Evolutionary conservation across 35 echinoderm and acorn worm genomes (phyloP).

Genomic region (Stichopus chloronotus): DNA sequence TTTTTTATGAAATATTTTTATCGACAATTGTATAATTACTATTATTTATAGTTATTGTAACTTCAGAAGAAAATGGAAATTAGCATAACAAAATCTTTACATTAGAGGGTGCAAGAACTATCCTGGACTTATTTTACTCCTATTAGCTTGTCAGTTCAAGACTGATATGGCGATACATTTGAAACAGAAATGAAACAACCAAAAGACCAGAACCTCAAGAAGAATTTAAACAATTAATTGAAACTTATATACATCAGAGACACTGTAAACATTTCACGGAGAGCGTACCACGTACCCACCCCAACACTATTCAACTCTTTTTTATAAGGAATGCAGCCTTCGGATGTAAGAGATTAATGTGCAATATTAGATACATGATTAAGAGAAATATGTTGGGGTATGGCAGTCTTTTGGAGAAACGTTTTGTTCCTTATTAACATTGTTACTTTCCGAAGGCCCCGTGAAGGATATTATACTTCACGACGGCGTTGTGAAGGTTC

Average conservation of each 20-base stretch:
- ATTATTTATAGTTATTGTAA: background rate
- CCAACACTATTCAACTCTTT: background rate
- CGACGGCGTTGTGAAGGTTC: background rate
- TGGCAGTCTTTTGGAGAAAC: constrained; percentile 50
- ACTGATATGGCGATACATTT: constrained; percentile 8
- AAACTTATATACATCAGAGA: constrained; percentile 36
- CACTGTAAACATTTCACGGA: constrained; percentile 10
- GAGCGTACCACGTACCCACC: constrained; percentile 30
- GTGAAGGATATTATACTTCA: constrained; percentile 14
- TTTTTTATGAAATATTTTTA: no score
- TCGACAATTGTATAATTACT: no score
- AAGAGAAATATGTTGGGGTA: background rate
- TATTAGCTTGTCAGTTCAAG: constrained; percentile 19
- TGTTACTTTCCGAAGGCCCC: constrained; percentile 30
- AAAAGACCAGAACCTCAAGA: constrained; percentile 5
- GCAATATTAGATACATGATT: constrained; percentile 32
- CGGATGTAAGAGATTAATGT: constrained; percentile 1
- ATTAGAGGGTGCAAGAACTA: constrained; percentile 8
- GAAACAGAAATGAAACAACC: background rate
- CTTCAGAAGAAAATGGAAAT: background rate
- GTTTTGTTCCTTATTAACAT: background rate
- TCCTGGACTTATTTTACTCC: background rate
- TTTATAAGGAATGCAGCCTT: constrained; percentile 2
- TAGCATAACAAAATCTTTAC: background rate
- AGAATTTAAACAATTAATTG: constrained; percentile 17